Percentiles rank a stretch among this genome's conserved stretches.
Conservation (phyloP, 2,797 vertebrate genomes). For the Capromys pilorides region DNA sequence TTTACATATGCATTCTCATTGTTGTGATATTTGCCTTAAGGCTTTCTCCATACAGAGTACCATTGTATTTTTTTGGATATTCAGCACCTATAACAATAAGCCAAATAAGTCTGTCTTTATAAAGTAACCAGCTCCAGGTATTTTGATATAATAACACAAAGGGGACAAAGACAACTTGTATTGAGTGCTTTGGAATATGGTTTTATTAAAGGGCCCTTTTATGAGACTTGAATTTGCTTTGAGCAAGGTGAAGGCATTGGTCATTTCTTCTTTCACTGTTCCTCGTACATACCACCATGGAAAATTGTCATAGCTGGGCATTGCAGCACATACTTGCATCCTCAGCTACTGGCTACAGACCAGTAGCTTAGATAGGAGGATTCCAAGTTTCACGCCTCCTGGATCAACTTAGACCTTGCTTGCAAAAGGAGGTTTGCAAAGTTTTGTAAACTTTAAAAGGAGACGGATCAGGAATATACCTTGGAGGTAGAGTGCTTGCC, state of each 20-base stretch:
- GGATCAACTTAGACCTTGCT: background rate
- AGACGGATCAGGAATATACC: background rate
- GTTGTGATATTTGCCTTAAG: background rate
- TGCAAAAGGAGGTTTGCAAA: background rate
- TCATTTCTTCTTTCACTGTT: constrained; percentile 18
- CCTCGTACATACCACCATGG: background rate
- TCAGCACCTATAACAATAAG: background rate
- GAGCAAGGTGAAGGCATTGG: background rate
- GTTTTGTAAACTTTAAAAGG: background rate
- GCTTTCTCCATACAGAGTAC: background rate
- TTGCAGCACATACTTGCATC: background rate
- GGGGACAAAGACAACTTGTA: background rate
- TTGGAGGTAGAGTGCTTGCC: background rate
- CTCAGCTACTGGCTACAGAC: background rate
- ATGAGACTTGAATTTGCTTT: constrained; percentile 3
- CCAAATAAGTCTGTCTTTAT: background rate
- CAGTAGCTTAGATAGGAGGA: background rate
- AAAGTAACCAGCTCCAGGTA: background rate
- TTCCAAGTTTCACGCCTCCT: background rate
- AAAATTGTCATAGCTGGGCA: background rate
- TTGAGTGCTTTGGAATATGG: background rate
- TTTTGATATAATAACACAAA: background rate
- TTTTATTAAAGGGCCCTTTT: background rate
- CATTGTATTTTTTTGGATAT: background rate
- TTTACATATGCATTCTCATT: background rate